Evolutionary conservation across 2,797 vertebrate genomes (phyloP), one percentile per base, ranked within the genome.

Genomic region (Buphagus erythrorhynchus): DNA sequence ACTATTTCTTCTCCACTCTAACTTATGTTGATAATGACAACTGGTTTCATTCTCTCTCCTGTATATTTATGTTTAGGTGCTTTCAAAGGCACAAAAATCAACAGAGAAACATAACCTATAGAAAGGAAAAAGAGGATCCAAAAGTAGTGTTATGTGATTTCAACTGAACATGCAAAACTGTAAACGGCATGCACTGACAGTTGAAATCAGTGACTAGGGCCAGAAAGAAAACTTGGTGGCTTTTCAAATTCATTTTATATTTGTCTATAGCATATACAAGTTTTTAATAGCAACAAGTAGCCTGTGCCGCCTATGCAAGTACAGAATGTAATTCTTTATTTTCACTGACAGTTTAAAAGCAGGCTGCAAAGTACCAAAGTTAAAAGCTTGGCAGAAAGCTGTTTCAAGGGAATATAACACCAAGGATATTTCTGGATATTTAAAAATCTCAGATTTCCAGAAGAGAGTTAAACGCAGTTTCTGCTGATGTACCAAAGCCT

Each of bases 201-300:
- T 0, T 49, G 26, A 67, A 92, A 89, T 49, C 57, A 11, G 42
- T 54, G 46, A 45, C 15, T 28, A 77, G 35, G 38, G 46, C 76
- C 84, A 51, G 33, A 51, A 46, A 63, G 51, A 83, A 87, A 79
- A 15, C 3, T 5, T 42, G 61, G 43, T 66, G 43, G 38, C 40
- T 89, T 83, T 95, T 90, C 82, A 94, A 83, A 55, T 63, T 58
- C 14, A 33, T 85, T 94, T 95, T 86, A 52, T 77, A 80, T 67
- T 86, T 90, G 31, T 57, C 82, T 43, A 42, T 3, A 72, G 46
- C n/a, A 65, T 46, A 84, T 4, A 65, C 6, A 86, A 77, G 85
- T 71, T 94, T 96, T 91, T 91, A 91, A 90, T 74, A 91, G 85
- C 93, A 96, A 96, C 90, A 94, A 96, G 95, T 94, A 88, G 71